phyloP scores from a whole-genome alignment of 2,113 vertebrate genomes.

The Phaethon lepturus region DNA sequence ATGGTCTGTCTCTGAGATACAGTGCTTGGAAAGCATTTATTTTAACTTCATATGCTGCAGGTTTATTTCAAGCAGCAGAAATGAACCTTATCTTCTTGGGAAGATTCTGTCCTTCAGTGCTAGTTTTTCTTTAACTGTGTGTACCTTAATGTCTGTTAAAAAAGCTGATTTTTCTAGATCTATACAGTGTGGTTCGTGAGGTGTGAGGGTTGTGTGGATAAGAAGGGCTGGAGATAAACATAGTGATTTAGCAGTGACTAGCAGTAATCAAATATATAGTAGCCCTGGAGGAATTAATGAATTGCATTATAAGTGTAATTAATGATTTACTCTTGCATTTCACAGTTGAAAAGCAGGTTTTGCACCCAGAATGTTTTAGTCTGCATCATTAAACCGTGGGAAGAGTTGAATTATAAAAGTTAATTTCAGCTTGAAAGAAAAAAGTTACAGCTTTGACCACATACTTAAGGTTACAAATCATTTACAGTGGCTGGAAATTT shows the following conservation, averaged over 20 bases:
- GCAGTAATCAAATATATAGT: conserved; percentile 4
- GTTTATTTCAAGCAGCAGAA: conserved; percentile 29
- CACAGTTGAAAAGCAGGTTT: conserved; percentile 44
- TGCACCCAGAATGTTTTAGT: conserved; percentile 19
- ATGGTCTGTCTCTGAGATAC: conserved; percentile 36
- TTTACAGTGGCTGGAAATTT: neutral
- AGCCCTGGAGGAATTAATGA: conserved; percentile 29
- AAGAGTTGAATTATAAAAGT: conserved; percentile 29
- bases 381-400: neutral
- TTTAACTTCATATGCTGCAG: conserved; percentile 32
- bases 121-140: neutral
- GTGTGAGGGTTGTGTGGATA: neutral
- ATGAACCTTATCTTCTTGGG: neutral
- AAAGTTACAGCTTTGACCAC: neutral
- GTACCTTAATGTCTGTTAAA: neutral
- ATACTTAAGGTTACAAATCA: neutral
- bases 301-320: conserved; percentile 52
- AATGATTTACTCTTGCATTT: conserved; percentile 58
- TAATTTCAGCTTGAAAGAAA: neutral
- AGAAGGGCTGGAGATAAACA: conserved; percentile 15
- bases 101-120: neutral
- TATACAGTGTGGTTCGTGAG: neutral
- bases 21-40: conserved; percentile 60
- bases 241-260: conserved; percentile 1
- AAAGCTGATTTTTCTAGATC: neutral